Evolutionary conservation across 2,888 invertebrate species (phyloP).

Genomic region (Agrotis exclamationis): DNA sequence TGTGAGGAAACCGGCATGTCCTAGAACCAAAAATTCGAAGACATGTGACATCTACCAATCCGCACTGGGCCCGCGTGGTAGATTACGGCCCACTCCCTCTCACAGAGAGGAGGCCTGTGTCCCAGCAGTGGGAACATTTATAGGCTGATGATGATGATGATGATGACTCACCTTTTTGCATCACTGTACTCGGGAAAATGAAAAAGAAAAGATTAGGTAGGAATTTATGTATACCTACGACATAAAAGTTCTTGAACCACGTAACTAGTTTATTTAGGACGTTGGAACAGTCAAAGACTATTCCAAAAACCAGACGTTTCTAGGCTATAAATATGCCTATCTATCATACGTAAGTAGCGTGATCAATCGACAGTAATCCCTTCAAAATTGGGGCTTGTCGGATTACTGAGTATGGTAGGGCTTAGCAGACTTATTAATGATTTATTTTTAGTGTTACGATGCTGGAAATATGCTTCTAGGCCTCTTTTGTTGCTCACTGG

Average conservation of each 20-base stretch:
- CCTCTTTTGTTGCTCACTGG: neutral
- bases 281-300: neutral
- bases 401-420: conserved; percentile 47
- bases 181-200: too few species aligned
- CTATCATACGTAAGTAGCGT: conserved; percentile 20
- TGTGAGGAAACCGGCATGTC: too few species aligned
- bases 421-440: conserved; percentile 60
- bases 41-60: too few species aligned
- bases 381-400: conserved; percentile 61
- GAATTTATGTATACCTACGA: neutral
- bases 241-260: too few species aligned
- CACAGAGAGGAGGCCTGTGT: too few species aligned
- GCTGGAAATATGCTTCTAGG: neutral
- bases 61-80: too few species aligned
- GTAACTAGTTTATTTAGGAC: neutral
- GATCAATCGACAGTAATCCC: conserved; percentile 63
- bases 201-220: neutral
- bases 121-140: too few species aligned
- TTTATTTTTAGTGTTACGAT: conserved; percentile 34
- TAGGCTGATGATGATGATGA: too few species aligned
- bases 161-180: too few species aligned
- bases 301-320: conserved; percentile 4
- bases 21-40: too few species aligned
- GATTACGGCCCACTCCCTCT: too few species aligned
- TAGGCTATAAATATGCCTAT: neutral